Conservation (phyloP, 2,113 vertebrate genomes). For the Spea bombifrons region DNA sequence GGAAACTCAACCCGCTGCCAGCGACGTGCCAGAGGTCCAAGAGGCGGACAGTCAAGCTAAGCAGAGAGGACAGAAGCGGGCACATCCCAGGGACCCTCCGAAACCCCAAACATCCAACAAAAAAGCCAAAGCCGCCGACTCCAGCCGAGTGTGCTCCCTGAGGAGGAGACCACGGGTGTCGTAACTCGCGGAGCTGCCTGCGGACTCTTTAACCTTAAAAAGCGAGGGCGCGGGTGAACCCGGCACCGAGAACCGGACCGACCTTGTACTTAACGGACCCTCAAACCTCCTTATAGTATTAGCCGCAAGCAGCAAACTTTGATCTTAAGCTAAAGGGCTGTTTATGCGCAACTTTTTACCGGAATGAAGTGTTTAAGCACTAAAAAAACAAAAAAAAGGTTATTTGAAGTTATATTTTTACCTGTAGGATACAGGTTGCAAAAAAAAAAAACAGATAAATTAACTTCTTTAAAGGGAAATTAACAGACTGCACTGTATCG, state of each 20-base stretch:
- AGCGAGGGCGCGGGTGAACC: neutral
- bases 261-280: neutral
- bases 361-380: neutral
- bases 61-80: slow-evolving; percentile 70
- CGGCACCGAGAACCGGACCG: neutral
- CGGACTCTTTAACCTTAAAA: no score
- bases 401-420: slow-evolving; percentile 5
- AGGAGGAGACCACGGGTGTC: slow-evolving; percentile 77
- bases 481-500: neutral
- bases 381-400: neutral
- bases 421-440: neutral
- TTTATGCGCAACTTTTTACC: neutral
- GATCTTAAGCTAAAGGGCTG: neutral
- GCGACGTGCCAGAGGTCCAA: slow-evolving; percentile 18
- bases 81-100: slow-evolving; percentile 59
- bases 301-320: neutral
- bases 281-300: neutral
- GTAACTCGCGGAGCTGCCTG: slow-evolving; percentile 47
- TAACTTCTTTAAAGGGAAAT: neutral
- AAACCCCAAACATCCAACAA: slow-evolving; percentile 68
- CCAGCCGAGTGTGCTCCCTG: slow-evolving; percentile 67
- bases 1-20: neutral
- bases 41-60: slow-evolving; percentile 54
- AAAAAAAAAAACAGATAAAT: neutral
- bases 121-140: slow-evolving; percentile 63